Evolutionary conservation across 2,113 vertebrate species (phyloP).

Genomic region (Bungarus multicinctus): DNA sequence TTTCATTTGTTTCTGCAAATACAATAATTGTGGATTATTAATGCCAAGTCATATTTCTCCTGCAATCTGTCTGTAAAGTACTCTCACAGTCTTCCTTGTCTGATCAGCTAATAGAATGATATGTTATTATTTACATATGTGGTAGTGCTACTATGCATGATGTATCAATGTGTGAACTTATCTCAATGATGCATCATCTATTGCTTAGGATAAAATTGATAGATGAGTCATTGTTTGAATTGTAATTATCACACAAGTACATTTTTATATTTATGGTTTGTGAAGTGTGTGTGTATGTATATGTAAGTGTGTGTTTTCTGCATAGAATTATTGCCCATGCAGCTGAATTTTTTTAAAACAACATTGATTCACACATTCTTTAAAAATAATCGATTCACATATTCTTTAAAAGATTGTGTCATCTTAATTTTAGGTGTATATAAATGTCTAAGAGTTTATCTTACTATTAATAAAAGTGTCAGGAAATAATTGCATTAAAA

Average conservation of each 20-base stretch:
- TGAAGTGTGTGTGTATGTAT: no score
- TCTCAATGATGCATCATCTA: conserved; percentile 45
- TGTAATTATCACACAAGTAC: conserved; percentile 29
- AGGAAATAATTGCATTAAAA: not conserved
- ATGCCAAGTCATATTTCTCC: conserved; percentile 51
- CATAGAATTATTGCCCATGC: not conserved
- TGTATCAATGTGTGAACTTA: conserved; percentile 48
- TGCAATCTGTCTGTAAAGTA: conserved; percentile 55
- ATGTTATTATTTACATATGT: conserved; percentile 51
- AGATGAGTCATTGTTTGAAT: conserved; percentile 46
- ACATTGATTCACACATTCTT: not conserved
- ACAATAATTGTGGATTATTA: conserved; percentile 71
- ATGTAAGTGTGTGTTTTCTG: not conserved
- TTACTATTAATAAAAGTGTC: not conserved
- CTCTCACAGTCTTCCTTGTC: conserved; percentile 52
- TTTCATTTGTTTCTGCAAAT: conserved; percentile 53
- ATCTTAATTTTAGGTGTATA: not conserved
- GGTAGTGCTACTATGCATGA: conserved; percentile 28
- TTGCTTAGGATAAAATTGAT: conserved; percentile 24
- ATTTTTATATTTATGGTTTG: not conserved
- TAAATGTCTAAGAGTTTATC: not conserved
- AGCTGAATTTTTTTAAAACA: not conserved
- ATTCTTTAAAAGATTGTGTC: not conserved
- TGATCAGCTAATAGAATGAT: conserved; percentile 48
- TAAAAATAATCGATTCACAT: no score